Conservation (phyloP, 2,888 invertebrate species). For the Hirtodrosophila trivittata region DNA sequence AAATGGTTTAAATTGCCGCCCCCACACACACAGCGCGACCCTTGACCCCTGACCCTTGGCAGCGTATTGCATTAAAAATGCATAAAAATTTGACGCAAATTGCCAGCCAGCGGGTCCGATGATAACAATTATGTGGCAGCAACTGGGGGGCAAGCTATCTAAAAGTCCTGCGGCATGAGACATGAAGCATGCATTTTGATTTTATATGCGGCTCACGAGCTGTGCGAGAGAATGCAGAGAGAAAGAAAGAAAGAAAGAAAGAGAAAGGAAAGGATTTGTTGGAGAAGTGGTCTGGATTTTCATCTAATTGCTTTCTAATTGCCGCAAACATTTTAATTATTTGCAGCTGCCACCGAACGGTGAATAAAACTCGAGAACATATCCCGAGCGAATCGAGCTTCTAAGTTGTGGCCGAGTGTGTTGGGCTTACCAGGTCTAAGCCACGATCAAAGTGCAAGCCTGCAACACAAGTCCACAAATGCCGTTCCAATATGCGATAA, state of each 20-base stretch:
- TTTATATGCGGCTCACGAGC: slow-evolving; percentile 2
- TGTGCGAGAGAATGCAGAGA: background rate
- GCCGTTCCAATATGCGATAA: slow-evolving; percentile 27
- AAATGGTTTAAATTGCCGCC: slow-evolving; percentile 44
- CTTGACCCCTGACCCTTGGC: background rate
- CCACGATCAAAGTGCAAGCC: slow-evolving; percentile 30
- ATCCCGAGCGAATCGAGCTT: slow-evolving; percentile 3
- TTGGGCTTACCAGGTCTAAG: background rate
- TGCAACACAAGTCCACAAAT: slow-evolving; percentile 19
- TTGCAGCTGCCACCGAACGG: slow-evolving; percentile 22
- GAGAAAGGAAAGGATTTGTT: background rate
- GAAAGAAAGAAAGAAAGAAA: background rate
- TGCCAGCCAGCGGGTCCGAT: slow-evolving; percentile 12
- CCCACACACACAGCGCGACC: background rate
- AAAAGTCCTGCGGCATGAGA: no score
- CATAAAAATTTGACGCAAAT: slow-evolving; percentile 42
- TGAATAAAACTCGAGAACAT: slow-evolving; percentile 37
- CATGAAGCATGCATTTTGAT: background rate
- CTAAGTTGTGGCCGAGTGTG: background rate
- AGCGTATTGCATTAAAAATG: slow-evolving; percentile 38
- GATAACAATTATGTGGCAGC: background rate
- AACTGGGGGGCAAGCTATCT: no score
- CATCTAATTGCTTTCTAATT: slow-evolving; percentile 54
- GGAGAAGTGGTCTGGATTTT: slow-evolving; percentile 9
- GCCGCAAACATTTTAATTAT: slow-evolving; percentile 54